Percentiles rank a stretch among this genome's conserved stretches.
Conservation (phyloP, 53 echinoderm and acorn worm genomes). For the Actinopyga echinites region DNA sequence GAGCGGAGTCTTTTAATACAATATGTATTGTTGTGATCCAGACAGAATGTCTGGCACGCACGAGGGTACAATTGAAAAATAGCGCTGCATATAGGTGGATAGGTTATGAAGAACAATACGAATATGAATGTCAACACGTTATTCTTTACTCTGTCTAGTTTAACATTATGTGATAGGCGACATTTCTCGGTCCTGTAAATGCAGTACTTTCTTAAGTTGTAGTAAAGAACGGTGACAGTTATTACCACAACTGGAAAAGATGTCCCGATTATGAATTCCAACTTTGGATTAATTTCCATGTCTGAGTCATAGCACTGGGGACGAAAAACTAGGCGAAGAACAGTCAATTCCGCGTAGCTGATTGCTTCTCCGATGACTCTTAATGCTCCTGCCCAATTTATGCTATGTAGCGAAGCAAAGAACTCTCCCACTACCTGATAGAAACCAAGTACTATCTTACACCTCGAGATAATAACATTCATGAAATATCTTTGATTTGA, state of each 20-base stretch:
- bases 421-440: too few relatives aligned
- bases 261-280: not conserved
- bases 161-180: not conserved
- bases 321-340: too few relatives aligned
- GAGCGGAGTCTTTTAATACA: slow-evolving; percentile 21
- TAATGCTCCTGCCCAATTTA: too few relatives aligned
- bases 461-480: too few relatives aligned
- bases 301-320: not conserved
- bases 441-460: too few relatives aligned
- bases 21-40: slow-evolving; percentile 13
- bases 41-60: slow-evolving; percentile 48
- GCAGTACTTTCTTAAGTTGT: not conserved
- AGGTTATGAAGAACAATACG: not conserved
- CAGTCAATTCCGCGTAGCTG: too few relatives aligned
- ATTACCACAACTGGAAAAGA: not conserved
- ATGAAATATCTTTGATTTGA: too few relatives aligned
- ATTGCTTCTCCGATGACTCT: too few relatives aligned
- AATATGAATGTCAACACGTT: not conserved
- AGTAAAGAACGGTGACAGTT: not conserved
- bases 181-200: too few relatives aligned
- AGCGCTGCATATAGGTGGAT: not conserved
- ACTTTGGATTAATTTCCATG: not conserved
- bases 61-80: slow-evolving; percentile 49
- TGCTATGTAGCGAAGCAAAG: too few relatives aligned
- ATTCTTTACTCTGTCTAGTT: not conserved